Evolutionary conservation across 2,888 invertebrate species (phyloP).

Genomic region (Odiellus spinosus): DNA sequence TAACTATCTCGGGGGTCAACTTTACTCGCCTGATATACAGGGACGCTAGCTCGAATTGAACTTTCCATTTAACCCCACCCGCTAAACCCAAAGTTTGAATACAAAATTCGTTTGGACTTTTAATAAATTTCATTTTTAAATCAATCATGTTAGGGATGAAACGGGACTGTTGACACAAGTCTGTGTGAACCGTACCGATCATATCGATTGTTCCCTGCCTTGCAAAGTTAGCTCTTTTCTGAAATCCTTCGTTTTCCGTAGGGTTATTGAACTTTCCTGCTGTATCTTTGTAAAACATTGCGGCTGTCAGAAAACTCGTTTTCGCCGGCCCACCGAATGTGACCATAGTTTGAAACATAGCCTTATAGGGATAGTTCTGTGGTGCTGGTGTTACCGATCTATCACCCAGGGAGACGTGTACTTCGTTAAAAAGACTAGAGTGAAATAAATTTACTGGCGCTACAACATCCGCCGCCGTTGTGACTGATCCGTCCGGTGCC

Average conservation of each 20-base stretch:
- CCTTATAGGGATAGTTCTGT: too few species aligned
- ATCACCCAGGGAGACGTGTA: not conserved
- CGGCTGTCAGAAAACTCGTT: too few species aligned
- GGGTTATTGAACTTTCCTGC: too few species aligned
- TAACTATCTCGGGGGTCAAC: slow-evolving; percentile 19
- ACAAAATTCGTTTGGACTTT: slow-evolving; percentile 12
- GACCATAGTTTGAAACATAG: too few species aligned
- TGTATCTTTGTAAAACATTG: too few species aligned
- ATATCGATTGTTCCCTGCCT: slow-evolving; percentile 6
- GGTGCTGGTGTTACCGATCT: too few species aligned
- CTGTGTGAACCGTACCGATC: slow-evolving; percentile 9
- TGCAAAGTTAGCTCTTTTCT: not conserved
- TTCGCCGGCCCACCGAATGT: too few species aligned
- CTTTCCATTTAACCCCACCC: slow-evolving; percentile 7
- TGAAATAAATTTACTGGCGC: slow-evolving; percentile 5
- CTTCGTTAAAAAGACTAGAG: slow-evolving; percentile 6
- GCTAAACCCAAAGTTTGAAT: not conserved
- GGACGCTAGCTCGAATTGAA: slow-evolving; percentile 17
- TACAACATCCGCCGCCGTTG: not conserved
- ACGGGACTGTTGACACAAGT: slow-evolving; percentile 9
- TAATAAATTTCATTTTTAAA: slow-evolving; percentile 7
- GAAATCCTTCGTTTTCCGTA: slow-evolving; percentile 2
- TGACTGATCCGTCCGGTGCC: too few species aligned
- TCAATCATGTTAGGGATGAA: slow-evolving; percentile 8
- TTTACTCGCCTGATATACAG: slow-evolving; percentile 18